A percentile compares a stretch with the other conserved stretches of the same genome.
Evolutionary conservation across 2,113 vertebrate species (phyloP).

Genomic region (Phocoena phocoena): DNA sequence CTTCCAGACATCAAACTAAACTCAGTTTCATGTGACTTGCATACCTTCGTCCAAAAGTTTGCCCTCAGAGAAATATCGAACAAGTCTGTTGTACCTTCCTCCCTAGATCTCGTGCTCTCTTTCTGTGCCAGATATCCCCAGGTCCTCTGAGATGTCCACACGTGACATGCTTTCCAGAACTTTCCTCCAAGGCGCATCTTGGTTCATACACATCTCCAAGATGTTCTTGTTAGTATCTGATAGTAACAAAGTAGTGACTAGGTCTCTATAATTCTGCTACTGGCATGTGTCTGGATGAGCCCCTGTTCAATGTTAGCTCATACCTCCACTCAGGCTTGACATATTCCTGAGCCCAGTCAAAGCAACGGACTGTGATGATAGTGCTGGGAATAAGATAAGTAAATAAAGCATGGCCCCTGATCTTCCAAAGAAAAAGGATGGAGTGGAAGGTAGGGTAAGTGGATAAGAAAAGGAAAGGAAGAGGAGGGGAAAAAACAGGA

Average conservation of each 20-base stretch:
- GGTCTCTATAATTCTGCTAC: background rate
- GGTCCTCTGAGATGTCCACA: background rate
- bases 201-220: background rate
- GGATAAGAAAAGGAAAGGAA: background rate
- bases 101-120: background rate
- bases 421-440: background rate
- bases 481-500: background rate
- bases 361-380: background rate
- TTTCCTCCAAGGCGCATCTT: background rate
- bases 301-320: background rate
- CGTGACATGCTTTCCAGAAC: background rate
- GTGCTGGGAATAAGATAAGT: background rate
- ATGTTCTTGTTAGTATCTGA: background rate
- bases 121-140: background rate
- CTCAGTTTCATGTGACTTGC: background rate
- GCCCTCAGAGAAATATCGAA: background rate
- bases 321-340: background rate
- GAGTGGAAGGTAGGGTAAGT: background rate
- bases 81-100: background rate
- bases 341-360: background rate
- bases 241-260: background rate
- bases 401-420: background rate
- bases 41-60: background rate
- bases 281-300: background rate
- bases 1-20: background rate